Percentiles rank a stretch among this genome's conserved stretches.
These are phyloP conservation scores for Pinna nobilis DNA, from an alignment of 1,140 invertebrate species.

Conservation along the genomic window DNA sequence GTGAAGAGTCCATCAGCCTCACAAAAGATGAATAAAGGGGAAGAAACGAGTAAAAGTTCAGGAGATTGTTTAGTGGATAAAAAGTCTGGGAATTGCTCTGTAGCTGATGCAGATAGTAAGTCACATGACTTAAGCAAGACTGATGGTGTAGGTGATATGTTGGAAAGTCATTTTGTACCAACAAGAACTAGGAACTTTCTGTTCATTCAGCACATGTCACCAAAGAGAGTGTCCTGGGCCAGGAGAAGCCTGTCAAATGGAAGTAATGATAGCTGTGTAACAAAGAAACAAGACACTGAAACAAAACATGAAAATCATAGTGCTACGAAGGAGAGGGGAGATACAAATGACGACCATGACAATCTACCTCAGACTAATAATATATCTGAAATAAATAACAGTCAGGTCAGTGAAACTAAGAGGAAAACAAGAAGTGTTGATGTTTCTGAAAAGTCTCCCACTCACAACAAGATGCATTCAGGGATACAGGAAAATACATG, in stretches of 20 bases:
- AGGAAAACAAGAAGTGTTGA: too few species aligned
- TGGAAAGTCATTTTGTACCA: slow-evolving; percentile 23
- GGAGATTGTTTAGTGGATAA: too few species aligned
- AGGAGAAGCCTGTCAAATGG: not conserved
- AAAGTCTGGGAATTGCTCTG: not conserved
- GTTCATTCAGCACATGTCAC: slow-evolving; percentile 14
- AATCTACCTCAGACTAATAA: too few species aligned
- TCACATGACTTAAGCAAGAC: not conserved
- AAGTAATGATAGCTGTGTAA: not conserved
- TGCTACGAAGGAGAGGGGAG: not conserved
- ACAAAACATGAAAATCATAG: not conserved
- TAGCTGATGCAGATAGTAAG: not conserved
- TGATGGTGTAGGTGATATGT: not conserved
- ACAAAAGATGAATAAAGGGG: not conserved
- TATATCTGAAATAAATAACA: too few species aligned
- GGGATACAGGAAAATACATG: too few species aligned
- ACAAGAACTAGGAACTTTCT: slow-evolving; percentile 24
- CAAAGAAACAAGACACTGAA: too few species aligned
- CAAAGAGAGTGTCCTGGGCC: not conserved
- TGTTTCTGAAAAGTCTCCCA: too few species aligned
- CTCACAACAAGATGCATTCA: too few species aligned
- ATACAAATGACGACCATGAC: not conserved
- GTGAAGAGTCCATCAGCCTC: too few species aligned
- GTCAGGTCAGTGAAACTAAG: too few species aligned
- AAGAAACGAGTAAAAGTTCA: not conserved